Base-by-base conservation (phyloP, 2,113 vertebrate species). In the Candoia aspera region DNA sequence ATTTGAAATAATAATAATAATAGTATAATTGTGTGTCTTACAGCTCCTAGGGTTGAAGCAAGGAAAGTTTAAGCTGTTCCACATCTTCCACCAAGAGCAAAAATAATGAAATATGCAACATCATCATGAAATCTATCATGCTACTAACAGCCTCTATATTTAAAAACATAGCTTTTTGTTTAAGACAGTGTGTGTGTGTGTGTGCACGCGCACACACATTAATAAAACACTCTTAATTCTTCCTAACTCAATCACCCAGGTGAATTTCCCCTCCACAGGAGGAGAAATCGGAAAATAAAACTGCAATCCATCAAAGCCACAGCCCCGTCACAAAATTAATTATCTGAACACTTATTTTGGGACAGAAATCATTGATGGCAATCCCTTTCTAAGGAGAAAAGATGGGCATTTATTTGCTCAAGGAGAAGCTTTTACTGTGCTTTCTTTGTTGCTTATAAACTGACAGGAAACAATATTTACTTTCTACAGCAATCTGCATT, bases 261-360 rank as follows among this genome's bases (percentile, higher is more conserved):
- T 46, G 90, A 96, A 93, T 24, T 93, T 79, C 13, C 64, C 92
- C 12, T 87, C 15, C 91, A n/a, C 55, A 86, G 94, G 15, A 91
- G n/a, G 88, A 10, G 90, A 84, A 95, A 94, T 91, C 24, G 55
- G 90, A 46, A 79, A 64, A 57, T 91, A 90, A 95, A 95, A 91
- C 58, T 95, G 93, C 89, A 92, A 94, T 93, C 89, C 83, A 86
- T 91, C 93, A 95, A 94, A 93, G n/a, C 58, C 21, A 93, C 88
- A 90, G 90, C 94, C 89, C 24, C 19, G 88, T 4, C 68, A 90
- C 92, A 93, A 93, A 94, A 95, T 92, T 95, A 93, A 92, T 96
- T 93, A 94, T 95, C 88, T 91, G 85, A 92, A 86, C 84, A 93
- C 46, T 94, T 93, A 62, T 33, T 92, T 92, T 42, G 91, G 94